phyloP scores from a whole-genome alignment of 2,113 vertebrate genomes.

The Mirounga angustirostris region DNA sequence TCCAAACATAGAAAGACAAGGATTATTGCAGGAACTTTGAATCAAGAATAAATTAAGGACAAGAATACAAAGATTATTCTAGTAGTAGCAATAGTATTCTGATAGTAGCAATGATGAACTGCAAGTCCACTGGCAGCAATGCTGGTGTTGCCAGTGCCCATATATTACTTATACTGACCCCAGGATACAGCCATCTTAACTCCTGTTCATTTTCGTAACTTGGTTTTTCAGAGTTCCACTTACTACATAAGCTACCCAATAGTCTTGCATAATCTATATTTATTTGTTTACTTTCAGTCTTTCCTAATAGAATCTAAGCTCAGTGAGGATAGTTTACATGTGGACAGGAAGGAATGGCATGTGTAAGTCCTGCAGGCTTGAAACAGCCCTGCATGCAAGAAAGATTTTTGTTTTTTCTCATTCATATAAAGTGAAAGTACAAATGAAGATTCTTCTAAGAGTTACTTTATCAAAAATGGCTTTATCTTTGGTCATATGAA shows the following conservation, averaged over 20 bases:
- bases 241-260: neutral
- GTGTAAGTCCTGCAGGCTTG: neutral
- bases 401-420: neutral
- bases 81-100: neutral
- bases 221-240: constrained; percentile 9
- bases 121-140: neutral
- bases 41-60: neutral
- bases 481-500: neutral
- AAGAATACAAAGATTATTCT: neutral
- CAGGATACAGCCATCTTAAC: neutral
- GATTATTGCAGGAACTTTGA: neutral
- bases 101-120: neutral
- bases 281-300: neutral
- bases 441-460: constrained; percentile 15
- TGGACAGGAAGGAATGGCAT: neutral
- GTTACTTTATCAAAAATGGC: constrained; percentile 19
- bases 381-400: neutral
- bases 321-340: neutral
- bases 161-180: neutral
- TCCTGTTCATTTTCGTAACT: neutral
- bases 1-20: neutral
- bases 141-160: neutral
- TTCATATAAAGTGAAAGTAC: neutral
- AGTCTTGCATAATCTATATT: neutral
- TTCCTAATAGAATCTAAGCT: constrained; percentile 32